phyloP scores from a whole-genome alignment of 2,888 invertebrate species.

The Aphodius sticticus region DNA sequence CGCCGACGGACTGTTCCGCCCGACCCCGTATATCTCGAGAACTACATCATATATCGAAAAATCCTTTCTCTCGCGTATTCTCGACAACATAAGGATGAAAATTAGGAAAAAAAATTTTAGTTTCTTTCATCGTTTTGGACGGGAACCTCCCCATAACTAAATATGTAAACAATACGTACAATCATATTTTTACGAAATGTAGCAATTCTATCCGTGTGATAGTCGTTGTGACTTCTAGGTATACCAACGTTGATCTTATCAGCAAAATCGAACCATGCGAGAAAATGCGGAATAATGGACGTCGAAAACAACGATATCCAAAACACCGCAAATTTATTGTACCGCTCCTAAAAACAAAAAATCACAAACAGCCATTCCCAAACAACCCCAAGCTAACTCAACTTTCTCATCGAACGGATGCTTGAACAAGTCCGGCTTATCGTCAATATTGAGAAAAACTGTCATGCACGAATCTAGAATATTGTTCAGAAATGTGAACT shows the following conservation, averaged over 20 bases:
- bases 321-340: not conserved
- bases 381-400: too few species aligned
- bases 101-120: too few species aligned
- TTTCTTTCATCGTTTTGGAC: too few species aligned
- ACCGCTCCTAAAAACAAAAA: not conserved
- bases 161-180: not conserved
- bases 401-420: not conserved
- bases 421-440: not conserved
- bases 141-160: too few species aligned
- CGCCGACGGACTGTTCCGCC: too few species aligned
- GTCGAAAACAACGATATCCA: not conserved
- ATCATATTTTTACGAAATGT: not conserved
- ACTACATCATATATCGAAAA: too few species aligned
- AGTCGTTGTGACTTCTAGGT: not conserved
- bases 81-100: too few species aligned
- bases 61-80: too few species aligned
- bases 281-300: not conserved
- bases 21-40: too few species aligned
- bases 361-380: not conserved
- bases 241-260: not conserved
- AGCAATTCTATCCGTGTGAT: not conserved
- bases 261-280: not conserved
- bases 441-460: not conserved
- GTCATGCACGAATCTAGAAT: not conserved
- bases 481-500: conserved; percentile 4